Evolutionary conservation across 2,113 vertebrate genomes (phyloP).

Genomic region (Sclerurus mexicanus): DNA sequence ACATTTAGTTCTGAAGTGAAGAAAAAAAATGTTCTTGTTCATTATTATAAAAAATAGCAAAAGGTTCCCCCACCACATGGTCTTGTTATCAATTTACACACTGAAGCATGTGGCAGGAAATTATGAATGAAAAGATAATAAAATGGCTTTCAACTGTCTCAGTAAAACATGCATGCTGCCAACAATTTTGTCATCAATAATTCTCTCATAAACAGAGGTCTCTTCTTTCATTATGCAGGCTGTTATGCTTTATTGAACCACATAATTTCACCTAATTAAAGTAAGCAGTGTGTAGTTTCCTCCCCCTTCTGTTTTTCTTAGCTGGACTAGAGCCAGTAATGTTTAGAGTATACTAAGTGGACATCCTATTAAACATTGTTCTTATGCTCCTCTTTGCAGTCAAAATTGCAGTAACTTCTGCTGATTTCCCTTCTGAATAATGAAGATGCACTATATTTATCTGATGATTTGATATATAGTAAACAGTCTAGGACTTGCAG

Average conservation of each 20-base stretch:
- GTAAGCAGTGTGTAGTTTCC: conserved; percentile 59
- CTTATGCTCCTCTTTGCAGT: neutral
- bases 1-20: neutral
- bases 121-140: conserved; percentile 69
- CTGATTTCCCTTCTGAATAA: conserved; percentile 19
- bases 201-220: conserved; percentile 61
- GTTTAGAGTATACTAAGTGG: conserved; percentile 64
- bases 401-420: neutral
- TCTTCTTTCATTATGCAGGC: conserved; percentile 65
- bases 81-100: conserved; percentile 42
- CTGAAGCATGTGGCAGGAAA: conserved; percentile 43
- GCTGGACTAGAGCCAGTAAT: conserved; percentile 62
- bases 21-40: neutral
- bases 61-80: neutral
- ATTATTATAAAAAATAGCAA: neutral
- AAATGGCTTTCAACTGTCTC: conserved; percentile 24
- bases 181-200: conserved; percentile 69
- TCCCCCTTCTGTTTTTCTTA: conserved; percentile 31
- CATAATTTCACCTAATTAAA: conserved; percentile 77
- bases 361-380: conserved; percentile 67
- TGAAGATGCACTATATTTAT: conserved; percentile 27
- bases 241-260: conserved; percentile 74
- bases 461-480: neutral
- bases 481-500: neutral
- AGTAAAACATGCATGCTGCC: conserved; percentile 17